phyloP scores from a whole-genome alignment of 2,113 vertebrate species.

The Paradoxurus hermaphroditus region DNA sequence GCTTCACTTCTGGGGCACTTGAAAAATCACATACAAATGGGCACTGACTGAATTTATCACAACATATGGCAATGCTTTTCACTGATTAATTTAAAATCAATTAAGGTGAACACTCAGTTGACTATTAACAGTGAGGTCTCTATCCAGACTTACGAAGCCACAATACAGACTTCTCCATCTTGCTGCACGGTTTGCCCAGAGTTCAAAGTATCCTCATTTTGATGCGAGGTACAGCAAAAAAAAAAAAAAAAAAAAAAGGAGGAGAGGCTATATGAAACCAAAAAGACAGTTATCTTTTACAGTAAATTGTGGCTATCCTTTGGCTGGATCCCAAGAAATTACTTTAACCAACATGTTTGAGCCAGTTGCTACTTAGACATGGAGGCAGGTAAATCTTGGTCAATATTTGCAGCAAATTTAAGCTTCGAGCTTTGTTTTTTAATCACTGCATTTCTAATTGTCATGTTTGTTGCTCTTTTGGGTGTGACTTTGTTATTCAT shows the following conservation, averaged over 20 bases:
- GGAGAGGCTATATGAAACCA: not conserved
- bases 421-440: not conserved
- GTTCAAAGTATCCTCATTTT: not conserved
- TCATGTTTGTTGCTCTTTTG: not conserved
- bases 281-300: not conserved
- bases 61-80: not conserved
- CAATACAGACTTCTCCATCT: not conserved
- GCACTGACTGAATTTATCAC: not conserved
- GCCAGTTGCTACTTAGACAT: not conserved
- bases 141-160: not conserved
- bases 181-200: not conserved
- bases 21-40: not conserved
- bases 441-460: conserved; percentile 8
- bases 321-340: not conserved
- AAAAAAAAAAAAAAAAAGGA: not conserved
- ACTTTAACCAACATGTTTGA: not conserved
- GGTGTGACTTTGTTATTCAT: not conserved
- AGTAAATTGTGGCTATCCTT: not conserved
- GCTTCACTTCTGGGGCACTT: not conserved
- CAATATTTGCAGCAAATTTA: not conserved
- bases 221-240: not conserved
- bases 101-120: not conserved
- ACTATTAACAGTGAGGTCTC: not conserved
- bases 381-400: not conserved
- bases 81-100: not conserved